A percentile compares a stretch with the other conserved stretches of the same genome.
Conservation (phyloP, 92 coral and sea anemone genomes). For the Siderastrea radians region DNA sequence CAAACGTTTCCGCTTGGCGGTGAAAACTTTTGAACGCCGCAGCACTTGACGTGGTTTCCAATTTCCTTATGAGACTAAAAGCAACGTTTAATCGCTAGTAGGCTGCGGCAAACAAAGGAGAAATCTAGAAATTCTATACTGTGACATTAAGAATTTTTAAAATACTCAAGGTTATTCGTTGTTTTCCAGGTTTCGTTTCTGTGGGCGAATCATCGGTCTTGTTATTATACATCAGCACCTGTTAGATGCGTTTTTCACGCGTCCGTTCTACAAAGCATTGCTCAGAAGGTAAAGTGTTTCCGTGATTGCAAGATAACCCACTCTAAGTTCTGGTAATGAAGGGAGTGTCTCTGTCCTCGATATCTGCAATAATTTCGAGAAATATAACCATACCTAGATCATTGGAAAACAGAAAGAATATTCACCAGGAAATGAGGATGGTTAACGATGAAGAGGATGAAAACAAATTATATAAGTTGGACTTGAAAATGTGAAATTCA, state of each 20-base stretch:
- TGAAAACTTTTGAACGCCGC: no score
- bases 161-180: background rate
- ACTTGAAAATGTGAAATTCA: no score
- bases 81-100: no score
- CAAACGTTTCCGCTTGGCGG: no score
- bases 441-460: background rate
- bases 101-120: no score
- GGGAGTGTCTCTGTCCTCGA: background rate
- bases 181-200: slow-evolving; percentile 91
- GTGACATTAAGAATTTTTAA: no score
- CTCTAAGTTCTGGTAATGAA: no score
- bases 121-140: no score
- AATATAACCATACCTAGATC: background rate
- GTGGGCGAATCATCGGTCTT: slow-evolving; percentile 95
- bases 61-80: no score
- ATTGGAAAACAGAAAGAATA: background rate
- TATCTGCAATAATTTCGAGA: no score
- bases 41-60: no score
- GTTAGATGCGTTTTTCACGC: slow-evolving; percentile 96
- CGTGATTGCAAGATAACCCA: background rate
- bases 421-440: background rate
- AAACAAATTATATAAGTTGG: no score
- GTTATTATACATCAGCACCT: slow-evolving; percentile 97
- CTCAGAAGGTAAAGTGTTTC: slow-evolving; percentile 81
- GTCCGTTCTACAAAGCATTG: slow-evolving; percentile 96